Base-by-base conservation (phyloP, 2,797 vertebrate genomes). In the Syngnathus acus region DNA sequence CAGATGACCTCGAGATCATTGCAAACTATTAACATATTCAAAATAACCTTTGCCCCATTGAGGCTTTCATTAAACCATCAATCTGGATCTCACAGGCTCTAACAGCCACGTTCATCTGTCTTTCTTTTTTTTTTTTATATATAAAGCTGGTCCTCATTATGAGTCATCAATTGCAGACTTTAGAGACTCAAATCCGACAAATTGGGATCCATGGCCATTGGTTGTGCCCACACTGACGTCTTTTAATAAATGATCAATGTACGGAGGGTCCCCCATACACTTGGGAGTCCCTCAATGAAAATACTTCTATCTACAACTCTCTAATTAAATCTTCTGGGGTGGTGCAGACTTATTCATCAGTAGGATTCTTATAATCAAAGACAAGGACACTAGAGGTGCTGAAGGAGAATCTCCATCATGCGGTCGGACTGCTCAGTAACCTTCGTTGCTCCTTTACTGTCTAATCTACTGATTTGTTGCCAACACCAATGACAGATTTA, bases 391-490 rank as follows among this genome's bases (percentile, higher is more conserved):
- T 48, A 3, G 23, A n/a, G 45, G 23, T 17, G 61, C 43, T 26
- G 23, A 63, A 45, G 10, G 23, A 47, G 62, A 48, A 38, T 50
- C 38, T 26, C 23, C 50, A 64, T 64, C 38, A 38, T 17, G 7
- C 6, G 42, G 43, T 47, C 40, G n/a, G n/a, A n/a, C n/a, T n/a
- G n/a, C n/a, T n/a, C n/a, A n/a, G 47, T 19, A 37, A 64, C 45
- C 17, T 32, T 50, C 9, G 11, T 64, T 32, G 62, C 47, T 37
- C 47, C 38, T 64, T 47, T 50, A 19, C 26, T 38, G 32, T 50
- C 47, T 64, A 37, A 64, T 50, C 47, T 64, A 37, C 47, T 64
- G 45, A n/a, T 64, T 38, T 50, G 62, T 38, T 64, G 26, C 62
- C 26, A 48, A 37, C n/a, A 50, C 16, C 10, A 11, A 38, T 5